Evolutionary conservation across 1,140 invertebrate species (phyloP).

Genomic region (Orius laevigatus): DNA sequence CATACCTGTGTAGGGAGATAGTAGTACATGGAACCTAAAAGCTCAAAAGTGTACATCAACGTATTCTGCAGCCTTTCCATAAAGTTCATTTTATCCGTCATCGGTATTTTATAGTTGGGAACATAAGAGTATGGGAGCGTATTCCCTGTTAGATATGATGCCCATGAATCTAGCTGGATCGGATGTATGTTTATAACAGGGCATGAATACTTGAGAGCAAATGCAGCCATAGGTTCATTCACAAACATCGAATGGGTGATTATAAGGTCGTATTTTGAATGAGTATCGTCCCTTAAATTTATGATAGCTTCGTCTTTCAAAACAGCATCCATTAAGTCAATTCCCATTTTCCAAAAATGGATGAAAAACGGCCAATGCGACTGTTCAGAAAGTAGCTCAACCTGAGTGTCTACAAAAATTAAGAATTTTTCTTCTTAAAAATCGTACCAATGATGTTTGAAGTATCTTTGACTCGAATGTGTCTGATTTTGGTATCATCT

Average conservation of each 20-base stretch:
- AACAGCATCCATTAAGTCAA: no score
- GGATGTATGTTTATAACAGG: conserved; percentile 18
- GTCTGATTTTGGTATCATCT: no score
- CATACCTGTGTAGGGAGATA: conserved; percentile 13
- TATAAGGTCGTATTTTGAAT: conserved; percentile 22
- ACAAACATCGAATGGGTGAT: conserved; percentile 24
- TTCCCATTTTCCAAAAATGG: no score
- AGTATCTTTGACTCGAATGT: no score
- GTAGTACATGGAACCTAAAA: not conserved
- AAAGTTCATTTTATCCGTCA: conserved; percentile 34
- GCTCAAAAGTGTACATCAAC: not conserved
- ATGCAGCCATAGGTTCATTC: conserved; percentile 22
- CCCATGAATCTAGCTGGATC: not conserved
- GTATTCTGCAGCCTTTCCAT: conserved; percentile 34
- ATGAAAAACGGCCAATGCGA: no score
- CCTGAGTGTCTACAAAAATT: no score
- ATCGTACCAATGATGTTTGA: no score
- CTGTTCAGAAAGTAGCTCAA: no score
- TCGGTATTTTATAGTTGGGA: conserved; percentile 31
- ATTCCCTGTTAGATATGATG: not conserved
- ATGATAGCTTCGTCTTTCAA: no score
- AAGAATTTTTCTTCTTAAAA: no score
- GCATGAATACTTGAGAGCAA: conserved; percentile 23
- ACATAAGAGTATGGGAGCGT: conserved; percentile 27
- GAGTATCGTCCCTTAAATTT: not conserved